Conservation (phyloP, 2,797 vertebrate species). For the Spinus olivaceus region DNA sequence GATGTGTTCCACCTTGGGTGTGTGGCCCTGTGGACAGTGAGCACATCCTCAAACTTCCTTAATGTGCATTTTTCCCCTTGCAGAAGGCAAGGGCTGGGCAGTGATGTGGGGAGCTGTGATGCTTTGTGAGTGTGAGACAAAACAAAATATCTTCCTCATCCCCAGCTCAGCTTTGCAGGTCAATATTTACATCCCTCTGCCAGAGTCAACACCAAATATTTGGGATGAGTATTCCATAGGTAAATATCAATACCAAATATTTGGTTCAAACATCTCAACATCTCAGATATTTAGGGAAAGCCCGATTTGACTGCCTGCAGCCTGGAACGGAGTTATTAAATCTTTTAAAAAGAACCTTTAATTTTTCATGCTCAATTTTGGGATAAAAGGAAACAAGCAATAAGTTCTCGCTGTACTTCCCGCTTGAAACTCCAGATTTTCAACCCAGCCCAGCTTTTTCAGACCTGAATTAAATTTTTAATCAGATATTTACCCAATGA, state of each 20-base stretch:
- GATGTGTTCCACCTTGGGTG: neutral
- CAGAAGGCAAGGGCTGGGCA: neutral
- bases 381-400: neutral
- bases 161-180: neutral
- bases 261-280: neutral
- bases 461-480: neutral
- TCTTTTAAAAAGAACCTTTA: neutral
- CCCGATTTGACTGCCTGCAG: neutral
- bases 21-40: neutral
- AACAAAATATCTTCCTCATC: neutral
- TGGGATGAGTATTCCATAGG: neutral
- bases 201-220: neutral
- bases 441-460: neutral
- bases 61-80: neutral
- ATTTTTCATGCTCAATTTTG: neutral
- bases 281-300: neutral
- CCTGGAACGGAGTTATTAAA: neutral
- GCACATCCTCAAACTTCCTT: neutral
- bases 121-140: neutral
- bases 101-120: neutral
- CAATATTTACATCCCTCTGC: neutral
- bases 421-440: neutral
- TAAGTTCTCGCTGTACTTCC: fast-evolving
- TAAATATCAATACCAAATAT: conserved; percentile 13
- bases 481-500: neutral